A percentile compares a stretch with the other conserved stretches of the same genome.
phyloP scores from a whole-genome alignment of 2,888 invertebrate genomes.

The Meandrusa payeni region DNA sequence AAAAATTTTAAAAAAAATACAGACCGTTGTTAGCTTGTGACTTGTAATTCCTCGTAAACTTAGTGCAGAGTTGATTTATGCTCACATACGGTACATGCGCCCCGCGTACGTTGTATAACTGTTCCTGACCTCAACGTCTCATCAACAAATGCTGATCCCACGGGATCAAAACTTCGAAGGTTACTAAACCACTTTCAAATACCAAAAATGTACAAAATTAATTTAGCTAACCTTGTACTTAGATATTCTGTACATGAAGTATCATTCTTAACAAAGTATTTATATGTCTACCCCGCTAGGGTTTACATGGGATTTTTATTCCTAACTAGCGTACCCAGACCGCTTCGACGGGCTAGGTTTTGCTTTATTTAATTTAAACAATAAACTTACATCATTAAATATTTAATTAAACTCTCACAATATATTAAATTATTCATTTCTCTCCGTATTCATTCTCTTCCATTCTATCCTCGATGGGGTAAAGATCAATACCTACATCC shows the following conservation, averaged over 20 bases:
- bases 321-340: too few relatives aligned
- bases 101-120: constrained; percentile 59
- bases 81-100: constrained; percentile 60
- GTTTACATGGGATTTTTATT: too few relatives aligned
- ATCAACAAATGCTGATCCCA: constrained; percentile 61
- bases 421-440: too few relatives aligned
- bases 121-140: constrained; percentile 64
- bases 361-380: too few relatives aligned
- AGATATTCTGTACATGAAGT: constrained; percentile 1
- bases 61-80: constrained; percentile 66
- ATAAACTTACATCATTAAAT: too few relatives aligned
- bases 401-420: too few relatives aligned
- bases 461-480: too few relatives aligned
- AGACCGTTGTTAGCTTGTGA: constrained; percentile 33
- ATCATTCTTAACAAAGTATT: constrained; percentile 1
- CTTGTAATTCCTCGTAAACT: constrained; percentile 33
- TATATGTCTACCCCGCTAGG: too few relatives aligned
- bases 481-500: too few relatives aligned
- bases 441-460: too few relatives aligned
- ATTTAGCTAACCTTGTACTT: constrained; percentile 17
- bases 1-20: too few relatives aligned
- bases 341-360: too few relatives aligned
- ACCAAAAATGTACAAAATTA: constrained; percentile 23
- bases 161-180: constrained; percentile 37
- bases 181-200: constrained; percentile 25